Base-by-base conservation (phyloP, 2,797 vertebrate species). In the Lepidocolaptes lacrymiger region DNA sequence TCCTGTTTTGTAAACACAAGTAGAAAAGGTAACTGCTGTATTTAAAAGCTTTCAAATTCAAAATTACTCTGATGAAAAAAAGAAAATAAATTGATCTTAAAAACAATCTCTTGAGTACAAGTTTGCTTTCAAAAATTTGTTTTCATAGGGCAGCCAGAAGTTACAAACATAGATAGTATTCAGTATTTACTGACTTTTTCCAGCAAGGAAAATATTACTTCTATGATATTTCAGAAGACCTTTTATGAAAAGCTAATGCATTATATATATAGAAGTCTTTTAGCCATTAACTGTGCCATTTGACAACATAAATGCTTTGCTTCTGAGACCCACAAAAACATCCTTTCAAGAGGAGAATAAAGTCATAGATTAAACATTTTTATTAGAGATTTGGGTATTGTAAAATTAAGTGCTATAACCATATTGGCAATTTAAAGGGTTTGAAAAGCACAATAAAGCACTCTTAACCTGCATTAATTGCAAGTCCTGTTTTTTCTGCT, bases 321-420 rank as follows among this genome's bases (percentile, higher is more conserved):
- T 64, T 92, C 83, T 43, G 75, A 88, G 75, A 41, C 51, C 36
- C 34, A 75, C 85, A 88, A 76, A 95, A 96, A 74, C 32, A n/a
- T 62, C 61, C 55, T 63, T 87, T 89, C 66, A 49, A 82, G 76
- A 79, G 27, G 58, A 78, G 63, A 68, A 56, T 85, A 71, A 93
- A 92, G 58, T 46, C 64, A 3, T 32, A 74, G 74, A 77, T 56
- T 14, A 86, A 72, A 63, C 2, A 14, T 34, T 93, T 93, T 87
- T 93, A 90, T 85, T 88, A 86, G 69, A 69, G 66, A 81, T 85
- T 62, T 75, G 76, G 28, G 79, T 55, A 64, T 56, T 90, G 72
- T 91, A 92, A 97, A 96, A 91, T 85, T 80, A 88, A 66, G 71
- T 89, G 67, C n/a, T 82, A 2, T 77, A 92, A 68, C 39, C 81